Evolutionary conservation across 1,140 invertebrate species (phyloP), one percentile per base, ranked within the genome.

Genomic region (Atta colombica): DNA sequence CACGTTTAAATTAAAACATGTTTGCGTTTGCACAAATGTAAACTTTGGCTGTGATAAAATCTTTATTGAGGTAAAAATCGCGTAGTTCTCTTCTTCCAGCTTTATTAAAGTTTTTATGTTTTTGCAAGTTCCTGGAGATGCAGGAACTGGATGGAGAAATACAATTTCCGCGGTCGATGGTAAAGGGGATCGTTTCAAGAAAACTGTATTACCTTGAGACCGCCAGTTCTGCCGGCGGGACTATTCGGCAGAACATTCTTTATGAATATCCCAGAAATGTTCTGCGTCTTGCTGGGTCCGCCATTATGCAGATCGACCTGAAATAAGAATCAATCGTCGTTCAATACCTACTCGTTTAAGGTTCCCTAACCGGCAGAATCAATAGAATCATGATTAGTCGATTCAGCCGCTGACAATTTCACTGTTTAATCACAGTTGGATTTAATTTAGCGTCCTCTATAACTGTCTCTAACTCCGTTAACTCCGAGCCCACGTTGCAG

Each of bases 241-340:
- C 98, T 99, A 87, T 99, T 97, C 3, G 98, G 97, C 51, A 99
- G 96, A 10, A 99, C 99, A 94, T 99, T 99, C 95, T 99, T 99
- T 90, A 99, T 99, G 94, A 99, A 99, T 92, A 99, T 99, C 18
- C 99, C 99, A 68, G 98, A 97, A 85, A 99, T 94, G 63, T 95
- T 94, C 90, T 94, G 92, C 4, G 93, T 92, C 53, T 94, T 89
- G 77, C 89, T 92, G n/a, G 89, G 86, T n/a, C 92, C 88, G 80
- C 85, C 93, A 91, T 96, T 96, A 91, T 96, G 96, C 77, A 97
- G 91, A 89, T 97, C 96, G 85, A 97, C 96, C 96, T 96, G 91
- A 55, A 94, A 94, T 78, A 75, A 74, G 63, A 65, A 80, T 80
- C 61, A 28, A 53, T 84, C 55, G 18, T 74, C 25, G 55, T 14